phyloP scores from a whole-genome alignment of 2,888 invertebrate species.

The Nipponacmea schrenckii region DNA sequence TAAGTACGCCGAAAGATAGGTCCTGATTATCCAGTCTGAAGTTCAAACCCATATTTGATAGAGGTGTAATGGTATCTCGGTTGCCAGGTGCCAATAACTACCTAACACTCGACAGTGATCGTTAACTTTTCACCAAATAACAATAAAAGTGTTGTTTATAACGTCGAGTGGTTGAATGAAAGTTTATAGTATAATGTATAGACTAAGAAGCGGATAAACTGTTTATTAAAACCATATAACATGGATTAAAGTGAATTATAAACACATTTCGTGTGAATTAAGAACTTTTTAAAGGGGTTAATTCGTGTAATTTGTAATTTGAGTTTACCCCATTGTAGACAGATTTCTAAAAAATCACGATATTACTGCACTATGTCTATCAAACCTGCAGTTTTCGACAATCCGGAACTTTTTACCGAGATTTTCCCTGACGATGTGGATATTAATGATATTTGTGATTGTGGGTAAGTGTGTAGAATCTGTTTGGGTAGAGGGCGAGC shows the following conservation, averaged over 20 bases:
- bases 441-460: conserved; percentile 57
- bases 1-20: conserved; percentile 33
- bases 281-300: no score
- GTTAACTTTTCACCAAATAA: conserved; percentile 11
- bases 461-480: conserved; percentile 44
- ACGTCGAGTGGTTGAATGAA: no score
- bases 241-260: no score
- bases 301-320: no score
- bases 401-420: conserved; percentile 40
- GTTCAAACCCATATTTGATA: conserved; percentile 18
- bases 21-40: not conserved
- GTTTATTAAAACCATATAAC: no score
- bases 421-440: conserved; percentile 56
- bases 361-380: not conserved
- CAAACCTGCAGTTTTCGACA: not conserved
- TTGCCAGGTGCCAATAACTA: conserved; percentile 25
- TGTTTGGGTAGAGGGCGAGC: no score
- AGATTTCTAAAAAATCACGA: not conserved
- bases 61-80: conserved; percentile 29
- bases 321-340: no score
- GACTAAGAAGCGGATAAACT: no score
- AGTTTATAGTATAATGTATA: no score
- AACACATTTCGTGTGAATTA: no score
- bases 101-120: conserved; percentile 17
- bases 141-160: no score